Percentiles rank a stretch among this genome's conserved stretches.
These are phyloP conservation scores for Parapsyche elsis DNA, from an alignment of 1,140 invertebrate species.

Conservation along the genomic window DNA sequence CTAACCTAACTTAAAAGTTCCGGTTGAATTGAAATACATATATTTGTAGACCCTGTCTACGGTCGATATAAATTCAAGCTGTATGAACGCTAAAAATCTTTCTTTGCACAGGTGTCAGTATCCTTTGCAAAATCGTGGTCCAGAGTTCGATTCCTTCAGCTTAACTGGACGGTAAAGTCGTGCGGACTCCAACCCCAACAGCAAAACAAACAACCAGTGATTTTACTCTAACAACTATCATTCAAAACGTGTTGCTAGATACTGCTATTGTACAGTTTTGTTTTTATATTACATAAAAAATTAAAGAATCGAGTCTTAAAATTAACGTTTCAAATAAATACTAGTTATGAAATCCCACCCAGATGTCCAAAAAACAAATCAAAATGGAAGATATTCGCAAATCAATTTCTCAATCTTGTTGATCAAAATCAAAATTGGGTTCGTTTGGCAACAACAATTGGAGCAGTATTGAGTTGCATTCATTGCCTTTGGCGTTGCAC, in stretches of 20 bases:
- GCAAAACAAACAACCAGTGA: neutral
- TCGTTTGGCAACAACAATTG: too few relatives aligned
- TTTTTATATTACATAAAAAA: neutral
- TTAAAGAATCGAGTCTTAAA: too few relatives aligned
- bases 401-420: too few relatives aligned
- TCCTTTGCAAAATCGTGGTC: neutral
- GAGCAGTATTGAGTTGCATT: too few relatives aligned
- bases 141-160: neutral
- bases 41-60: too few relatives aligned
- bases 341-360: too few relatives aligned
- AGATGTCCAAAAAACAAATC: too few relatives aligned
- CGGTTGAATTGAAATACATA: too few relatives aligned
- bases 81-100: neutral
- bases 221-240: neutral
- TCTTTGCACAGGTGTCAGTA: neutral
- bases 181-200: slow-evolving; percentile 11
- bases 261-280: neutral
- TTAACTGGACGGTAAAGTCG: neutral
- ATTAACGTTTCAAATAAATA: too few relatives aligned
- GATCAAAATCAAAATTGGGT: too few relatives aligned
- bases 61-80: neutral
- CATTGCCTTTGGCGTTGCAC: neutral
- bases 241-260: neutral
- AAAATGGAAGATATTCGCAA: too few relatives aligned
- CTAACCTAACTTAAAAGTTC: too few relatives aligned